Evolutionary conservation across 2,113 vertebrate genomes (phyloP).

Genomic region (Tympanuchus pallidicinctus): DNA sequence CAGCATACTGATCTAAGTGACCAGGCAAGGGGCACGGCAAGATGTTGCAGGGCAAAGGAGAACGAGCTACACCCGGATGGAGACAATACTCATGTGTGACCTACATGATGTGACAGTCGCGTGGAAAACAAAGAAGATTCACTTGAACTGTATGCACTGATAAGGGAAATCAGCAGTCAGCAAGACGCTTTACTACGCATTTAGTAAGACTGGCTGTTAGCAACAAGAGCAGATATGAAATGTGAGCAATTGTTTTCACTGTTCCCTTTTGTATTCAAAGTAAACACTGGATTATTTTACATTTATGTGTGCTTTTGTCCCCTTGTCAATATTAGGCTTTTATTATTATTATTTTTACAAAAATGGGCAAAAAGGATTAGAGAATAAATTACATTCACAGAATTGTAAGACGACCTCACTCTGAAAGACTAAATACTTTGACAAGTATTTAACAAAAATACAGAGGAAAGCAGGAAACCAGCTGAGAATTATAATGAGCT

Average conservation of each 20-base stretch:
- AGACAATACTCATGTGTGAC: not conserved
- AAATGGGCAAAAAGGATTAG: slow-evolving; percentile 4
- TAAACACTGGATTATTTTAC: not conserved
- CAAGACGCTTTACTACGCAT: not conserved
- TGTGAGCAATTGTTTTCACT: not conserved
- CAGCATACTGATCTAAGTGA: not conserved
- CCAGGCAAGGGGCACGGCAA: not conserved
- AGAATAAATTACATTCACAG: not conserved
- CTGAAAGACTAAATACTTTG: slow-evolving; percentile 25
- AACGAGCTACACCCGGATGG: not conserved
- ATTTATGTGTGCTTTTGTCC: not conserved
- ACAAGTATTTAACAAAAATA: slow-evolving; percentile 46
- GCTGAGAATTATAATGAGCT: slow-evolving; percentile 38
- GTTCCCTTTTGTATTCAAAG: not conserved
- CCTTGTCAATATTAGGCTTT: not conserved
- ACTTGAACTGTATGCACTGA: not conserved
- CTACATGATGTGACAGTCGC: not conserved
- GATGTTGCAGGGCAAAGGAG: not conserved
- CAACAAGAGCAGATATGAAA: not conserved
- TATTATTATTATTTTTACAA: not conserved
- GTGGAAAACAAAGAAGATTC: not conserved
- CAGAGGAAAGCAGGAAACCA: slow-evolving; percentile 28
- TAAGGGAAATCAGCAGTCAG: not conserved
- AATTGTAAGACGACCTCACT: not conserved
- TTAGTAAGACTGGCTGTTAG: not conserved